Percentiles rank a stretch among this genome's conserved stretches.
Conservation (phyloP, 2,888 invertebrate species). For the Plagiodera versicolora region DNA sequence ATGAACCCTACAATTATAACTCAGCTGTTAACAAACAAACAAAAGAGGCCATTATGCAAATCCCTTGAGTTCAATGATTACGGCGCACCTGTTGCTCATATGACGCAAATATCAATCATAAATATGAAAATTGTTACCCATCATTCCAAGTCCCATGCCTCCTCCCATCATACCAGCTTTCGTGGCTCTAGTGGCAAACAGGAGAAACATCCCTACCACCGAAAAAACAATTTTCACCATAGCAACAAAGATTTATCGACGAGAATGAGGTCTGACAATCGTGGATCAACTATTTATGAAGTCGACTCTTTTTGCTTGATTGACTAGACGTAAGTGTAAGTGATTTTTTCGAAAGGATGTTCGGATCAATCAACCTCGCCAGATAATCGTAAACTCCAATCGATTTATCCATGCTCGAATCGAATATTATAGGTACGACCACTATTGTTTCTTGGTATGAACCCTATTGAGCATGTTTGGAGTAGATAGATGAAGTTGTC, state of each 20-base stretch:
- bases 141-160: slow-evolving; percentile 37
- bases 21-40: too few relatives aligned
- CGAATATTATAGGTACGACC: too few relatives aligned
- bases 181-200: not conserved
- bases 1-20: too few relatives aligned
- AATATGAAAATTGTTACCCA: slow-evolving; percentile 5
- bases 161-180: slow-evolving; percentile 18
- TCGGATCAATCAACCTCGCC: not conserved
- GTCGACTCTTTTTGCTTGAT: not conserved
- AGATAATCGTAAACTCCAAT: too few relatives aligned
- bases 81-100: too few relatives aligned
- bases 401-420: too few relatives aligned
- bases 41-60: too few relatives aligned
- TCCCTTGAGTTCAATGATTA: too few relatives aligned
- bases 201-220: not conserved
- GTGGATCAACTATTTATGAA: not conserved
- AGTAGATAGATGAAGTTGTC: too few relatives aligned
- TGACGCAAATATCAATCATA: too few relatives aligned
- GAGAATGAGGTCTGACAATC: not conserved
- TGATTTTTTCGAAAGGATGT: not conserved
- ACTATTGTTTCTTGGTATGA: too few relatives aligned
- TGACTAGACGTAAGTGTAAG: not conserved
- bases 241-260: not conserved
- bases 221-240: not conserved
- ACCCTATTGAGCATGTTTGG: too few relatives aligned